phyloP scores from a whole-genome alignment of 2,113 vertebrate genomes.

The Corythornis cristatus region DNA sequence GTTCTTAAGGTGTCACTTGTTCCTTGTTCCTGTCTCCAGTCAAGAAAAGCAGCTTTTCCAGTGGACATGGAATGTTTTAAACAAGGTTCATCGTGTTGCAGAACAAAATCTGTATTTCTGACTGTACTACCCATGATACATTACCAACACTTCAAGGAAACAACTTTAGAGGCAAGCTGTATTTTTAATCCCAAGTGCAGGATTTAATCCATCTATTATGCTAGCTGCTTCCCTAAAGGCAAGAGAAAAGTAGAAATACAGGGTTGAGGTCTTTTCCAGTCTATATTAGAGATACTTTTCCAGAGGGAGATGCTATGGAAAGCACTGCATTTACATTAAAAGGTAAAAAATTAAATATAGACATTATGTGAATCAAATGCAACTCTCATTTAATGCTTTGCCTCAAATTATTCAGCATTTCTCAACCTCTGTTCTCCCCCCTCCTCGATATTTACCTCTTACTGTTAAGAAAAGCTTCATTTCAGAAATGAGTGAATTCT shows the following conservation, averaged over 20 bases:
- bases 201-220: background rate
- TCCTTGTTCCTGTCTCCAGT: background rate
- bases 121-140: background rate
- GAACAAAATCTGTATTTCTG: background rate
- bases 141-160: background rate
- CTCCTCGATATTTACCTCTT: background rate
- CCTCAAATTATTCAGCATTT: background rate
- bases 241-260: background rate
- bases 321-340: background rate
- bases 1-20: background rate
- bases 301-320: background rate
- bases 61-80: background rate
- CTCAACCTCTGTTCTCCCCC: too few relatives aligned
- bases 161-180: background rate
- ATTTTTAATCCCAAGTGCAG: background rate
- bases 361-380: background rate
- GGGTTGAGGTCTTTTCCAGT: background rate
- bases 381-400: background rate
- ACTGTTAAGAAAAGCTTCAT: background rate
- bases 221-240: background rate
- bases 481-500: background rate
- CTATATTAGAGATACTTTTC: background rate
- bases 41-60: background rate
- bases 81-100: background rate
- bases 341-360: too few relatives aligned